Conservation (phyloP, 1,140 invertebrate species). For the Drosophila sulfurigaster region DNA sequence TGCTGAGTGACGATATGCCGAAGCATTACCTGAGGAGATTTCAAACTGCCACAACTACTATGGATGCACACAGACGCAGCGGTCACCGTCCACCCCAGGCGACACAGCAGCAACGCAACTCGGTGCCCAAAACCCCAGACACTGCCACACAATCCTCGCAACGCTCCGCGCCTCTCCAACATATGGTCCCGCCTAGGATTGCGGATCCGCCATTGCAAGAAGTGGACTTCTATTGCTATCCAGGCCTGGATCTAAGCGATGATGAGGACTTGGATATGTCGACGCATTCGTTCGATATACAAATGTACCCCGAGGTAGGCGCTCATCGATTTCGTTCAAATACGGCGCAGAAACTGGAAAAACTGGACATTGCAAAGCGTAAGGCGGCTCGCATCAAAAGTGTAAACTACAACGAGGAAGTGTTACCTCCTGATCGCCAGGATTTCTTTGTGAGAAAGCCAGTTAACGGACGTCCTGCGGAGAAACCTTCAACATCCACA, state of each 20-base stretch:
- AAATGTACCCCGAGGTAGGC: slow-evolving; percentile 91
- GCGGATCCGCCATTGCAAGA: slow-evolving; percentile 67
- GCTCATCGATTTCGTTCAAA: slow-evolving; percentile 92
- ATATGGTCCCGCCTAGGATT: slow-evolving; percentile 31
- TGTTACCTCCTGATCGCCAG: slow-evolving; percentile 86
- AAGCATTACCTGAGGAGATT: slow-evolving; percentile 86
- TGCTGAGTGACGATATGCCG: slow-evolving; percentile 91
- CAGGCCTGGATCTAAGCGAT: slow-evolving; percentile 91
- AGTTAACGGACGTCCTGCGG: slow-evolving; percentile 10
- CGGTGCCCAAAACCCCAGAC: slow-evolving; percentile 25
- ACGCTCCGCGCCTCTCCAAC: slow-evolving; percentile 17
- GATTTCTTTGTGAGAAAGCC: slow-evolving; percentile 88
- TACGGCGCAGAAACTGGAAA: slow-evolving; percentile 95
- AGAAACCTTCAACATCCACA: slow-evolving; percentile 75
- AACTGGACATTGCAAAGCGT: slow-evolving; percentile 94
- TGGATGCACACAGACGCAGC: slow-evolving; percentile 59
- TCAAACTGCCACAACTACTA: slow-evolving; percentile 51
- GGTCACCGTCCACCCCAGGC: slow-evolving; percentile 16
- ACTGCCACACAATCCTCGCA: slow-evolving; percentile 25
- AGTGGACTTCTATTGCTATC: slow-evolving; percentile 89
- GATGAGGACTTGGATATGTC: slow-evolving; percentile 89
- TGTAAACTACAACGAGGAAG: slow-evolving; percentile 90
- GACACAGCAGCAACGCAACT: slow-evolving; percentile 35
- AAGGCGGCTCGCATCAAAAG: slow-evolving; percentile 92
- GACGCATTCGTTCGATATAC: slow-evolving; percentile 89